A percentile compares a stretch with the other conserved stretches of the same genome.
Conservation (phyloP, 2,797 vertebrate species). For the Pipistrellus pygmaeus region DNA sequence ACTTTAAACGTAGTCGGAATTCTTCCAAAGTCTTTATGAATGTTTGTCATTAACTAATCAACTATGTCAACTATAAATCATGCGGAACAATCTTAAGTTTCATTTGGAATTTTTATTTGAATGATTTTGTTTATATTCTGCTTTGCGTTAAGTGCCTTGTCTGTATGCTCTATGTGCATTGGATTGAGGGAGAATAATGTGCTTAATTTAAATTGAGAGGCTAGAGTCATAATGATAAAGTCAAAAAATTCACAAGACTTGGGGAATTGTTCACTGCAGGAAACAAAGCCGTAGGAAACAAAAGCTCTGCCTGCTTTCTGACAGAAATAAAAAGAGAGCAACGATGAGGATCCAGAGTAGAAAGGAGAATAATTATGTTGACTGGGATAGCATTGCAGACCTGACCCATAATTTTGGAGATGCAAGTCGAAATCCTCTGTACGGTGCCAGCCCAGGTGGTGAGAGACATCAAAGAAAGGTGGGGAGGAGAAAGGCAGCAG, state of each 20-base stretch:
- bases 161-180: constrained; percentile 45
- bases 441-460: not conserved
- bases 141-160: constrained; percentile 10
- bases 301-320: constrained; percentile 33
- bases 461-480: not conserved
- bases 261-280: constrained; percentile 31
- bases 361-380: not conserved
- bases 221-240: not conserved
- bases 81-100: constrained; percentile 38
- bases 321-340: not conserved
- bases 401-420: constrained; percentile 27
- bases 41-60: constrained; percentile 50
- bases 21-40: constrained; percentile 43
- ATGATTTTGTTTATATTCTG: constrained; percentile 49
- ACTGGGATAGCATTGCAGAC: not conserved
- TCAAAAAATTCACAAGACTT: not conserved
- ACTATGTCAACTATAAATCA: constrained; percentile 49
- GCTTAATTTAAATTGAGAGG: constrained; percentile 45
- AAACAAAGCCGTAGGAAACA: constrained; percentile 43
- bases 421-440: not conserved
- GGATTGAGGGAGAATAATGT: not conserved
- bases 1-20: constrained; percentile 49
- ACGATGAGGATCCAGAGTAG: not conserved
- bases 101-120: constrained; percentile 56
- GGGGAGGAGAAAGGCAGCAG: not conserved